Conservation (phyloP, 2,888 invertebrate genomes). For the Pristionchus japonicus region DNA sequence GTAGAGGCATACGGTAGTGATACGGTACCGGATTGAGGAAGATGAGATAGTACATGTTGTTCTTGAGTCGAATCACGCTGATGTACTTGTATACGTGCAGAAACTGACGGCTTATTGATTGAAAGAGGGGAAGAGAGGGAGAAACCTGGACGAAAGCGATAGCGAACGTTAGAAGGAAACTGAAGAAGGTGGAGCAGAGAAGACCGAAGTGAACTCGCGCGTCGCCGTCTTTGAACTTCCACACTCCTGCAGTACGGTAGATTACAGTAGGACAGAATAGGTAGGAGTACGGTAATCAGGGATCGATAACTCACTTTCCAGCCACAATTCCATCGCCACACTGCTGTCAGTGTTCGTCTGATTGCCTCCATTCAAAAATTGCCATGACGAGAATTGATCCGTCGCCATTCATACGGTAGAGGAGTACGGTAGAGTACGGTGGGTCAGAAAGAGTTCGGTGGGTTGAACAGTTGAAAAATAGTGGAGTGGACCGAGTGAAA, state of each 20-base stretch:
- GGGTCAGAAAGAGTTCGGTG: not conserved
- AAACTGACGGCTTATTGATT: not conserved
- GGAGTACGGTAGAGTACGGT: not conserved
- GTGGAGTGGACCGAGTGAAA: not conserved
- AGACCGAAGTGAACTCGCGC: not conserved
- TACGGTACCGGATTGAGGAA: conserved; percentile 13
- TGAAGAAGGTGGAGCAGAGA: not conserved
- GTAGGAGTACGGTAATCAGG: not conserved
- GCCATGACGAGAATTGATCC: conserved; percentile 6
- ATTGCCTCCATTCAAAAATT: not conserved
- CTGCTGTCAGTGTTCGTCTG: conserved; percentile 5
- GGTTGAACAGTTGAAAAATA: not conserved
- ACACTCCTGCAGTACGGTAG: not conserved
- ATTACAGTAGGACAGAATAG: too few relatives aligned
- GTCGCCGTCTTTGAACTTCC: not conserved
- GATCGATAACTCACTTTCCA: not conserved
- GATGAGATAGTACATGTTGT: conserved; percentile 31
- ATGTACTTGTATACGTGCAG: not conserved
- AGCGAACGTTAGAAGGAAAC: not conserved
- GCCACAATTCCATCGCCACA: not conserved
- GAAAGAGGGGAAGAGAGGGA: not conserved
- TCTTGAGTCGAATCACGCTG: conserved; percentile 26
- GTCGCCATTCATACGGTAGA: not conserved
- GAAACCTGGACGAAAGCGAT: not conserved
- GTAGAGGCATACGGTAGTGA: not conserved